phyloP scores from a whole-genome alignment of 1,140 invertebrate species.

The Drosophila lacteicornis region DNA sequence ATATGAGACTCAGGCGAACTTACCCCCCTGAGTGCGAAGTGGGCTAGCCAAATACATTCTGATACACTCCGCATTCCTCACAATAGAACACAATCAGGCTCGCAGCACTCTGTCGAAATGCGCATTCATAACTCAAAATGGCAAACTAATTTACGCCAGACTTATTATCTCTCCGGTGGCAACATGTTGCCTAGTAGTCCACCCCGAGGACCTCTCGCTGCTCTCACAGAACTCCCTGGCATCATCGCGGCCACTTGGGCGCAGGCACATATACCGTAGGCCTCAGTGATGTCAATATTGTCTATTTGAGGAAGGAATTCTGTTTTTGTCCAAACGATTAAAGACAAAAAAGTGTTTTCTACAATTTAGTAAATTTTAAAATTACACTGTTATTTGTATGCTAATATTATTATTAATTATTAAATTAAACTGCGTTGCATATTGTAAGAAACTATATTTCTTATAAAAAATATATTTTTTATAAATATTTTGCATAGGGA shows the following conservation, averaged over 20 bases:
- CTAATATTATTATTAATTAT: no score
- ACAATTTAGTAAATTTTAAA: no score
- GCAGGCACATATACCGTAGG: conserved; percentile 9
- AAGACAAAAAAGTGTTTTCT: no score
- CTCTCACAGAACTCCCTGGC: conserved; percentile 6
- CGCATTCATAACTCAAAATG: conserved; percentile 84
- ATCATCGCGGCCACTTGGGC: conserved; percentile 53
- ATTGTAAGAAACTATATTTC: no score
- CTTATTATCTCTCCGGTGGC: conserved; percentile 77
- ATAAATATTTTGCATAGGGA: no score
- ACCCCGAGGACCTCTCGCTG: conserved; percentile 14
- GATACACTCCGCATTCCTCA: conserved; percentile 43
- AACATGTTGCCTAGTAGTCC: conserved; percentile 59
- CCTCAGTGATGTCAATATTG: neutral
- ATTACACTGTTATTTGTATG: no score
- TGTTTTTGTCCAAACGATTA: no score
- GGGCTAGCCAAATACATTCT: conserved; percentile 48
- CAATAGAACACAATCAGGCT: conserved; percentile 1
- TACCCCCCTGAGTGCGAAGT: neutral
- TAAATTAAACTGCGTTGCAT: no score
- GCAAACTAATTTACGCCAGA: conserved; percentile 83
- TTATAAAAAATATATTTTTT: no score
- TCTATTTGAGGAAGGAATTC: neutral
- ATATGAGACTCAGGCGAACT: neutral
- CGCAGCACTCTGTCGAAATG: conserved; percentile 55